A percentile compares a stretch with the other conserved stretches of the same genome.
Evolutionary conservation across 2,888 invertebrate genomes (phyloP).

Genomic region (Entomobrya multifasciata): DNA sequence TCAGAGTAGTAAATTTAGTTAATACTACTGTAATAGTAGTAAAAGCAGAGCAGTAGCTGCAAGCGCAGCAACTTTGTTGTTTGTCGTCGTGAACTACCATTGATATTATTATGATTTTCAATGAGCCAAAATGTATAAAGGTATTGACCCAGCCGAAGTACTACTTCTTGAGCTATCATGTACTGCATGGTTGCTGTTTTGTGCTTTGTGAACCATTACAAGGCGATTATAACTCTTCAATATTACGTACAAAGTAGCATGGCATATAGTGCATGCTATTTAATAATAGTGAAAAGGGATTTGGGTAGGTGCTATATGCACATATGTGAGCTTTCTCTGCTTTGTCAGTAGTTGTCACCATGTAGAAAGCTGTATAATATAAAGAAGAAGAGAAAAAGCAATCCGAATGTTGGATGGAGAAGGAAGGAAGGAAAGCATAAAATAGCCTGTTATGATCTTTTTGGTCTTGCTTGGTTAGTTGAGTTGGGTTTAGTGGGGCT

Average conservation of each 20-base stretch:
- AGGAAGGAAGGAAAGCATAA: slow-evolving; percentile 69
- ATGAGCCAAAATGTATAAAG: background rate
- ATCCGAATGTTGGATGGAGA: too few species aligned
- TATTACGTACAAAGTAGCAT: slow-evolving; percentile 41
- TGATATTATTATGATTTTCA: slow-evolving; percentile 2
- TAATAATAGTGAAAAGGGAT: background rate
- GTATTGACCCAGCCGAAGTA: background rate
- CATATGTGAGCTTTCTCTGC: background rate
- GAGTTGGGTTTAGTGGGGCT: slow-evolving; percentile 16
- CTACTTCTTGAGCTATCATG: background rate
- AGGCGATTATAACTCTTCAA: slow-evolving; percentile 44
- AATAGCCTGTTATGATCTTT: slow-evolving; percentile 57
- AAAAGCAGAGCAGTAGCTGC: background rate
- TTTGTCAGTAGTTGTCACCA: slow-evolving; percentile 46
- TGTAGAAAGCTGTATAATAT: slow-evolving; percentile 38
- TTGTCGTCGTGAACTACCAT: background rate
- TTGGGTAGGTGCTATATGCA: too few species aligned
- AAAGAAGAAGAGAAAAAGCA: slow-evolving; percentile 35
- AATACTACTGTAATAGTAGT: background rate
- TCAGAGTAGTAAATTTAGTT: background rate
- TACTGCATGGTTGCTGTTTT: background rate
- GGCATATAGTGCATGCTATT: background rate
- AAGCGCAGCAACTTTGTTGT: slow-evolving; percentile 27
- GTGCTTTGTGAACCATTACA: slow-evolving; percentile 13
- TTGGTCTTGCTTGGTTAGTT: background rate